Conservation (phyloP, 2,113 vertebrate genomes). For the Coptodon rendalli region DNA sequence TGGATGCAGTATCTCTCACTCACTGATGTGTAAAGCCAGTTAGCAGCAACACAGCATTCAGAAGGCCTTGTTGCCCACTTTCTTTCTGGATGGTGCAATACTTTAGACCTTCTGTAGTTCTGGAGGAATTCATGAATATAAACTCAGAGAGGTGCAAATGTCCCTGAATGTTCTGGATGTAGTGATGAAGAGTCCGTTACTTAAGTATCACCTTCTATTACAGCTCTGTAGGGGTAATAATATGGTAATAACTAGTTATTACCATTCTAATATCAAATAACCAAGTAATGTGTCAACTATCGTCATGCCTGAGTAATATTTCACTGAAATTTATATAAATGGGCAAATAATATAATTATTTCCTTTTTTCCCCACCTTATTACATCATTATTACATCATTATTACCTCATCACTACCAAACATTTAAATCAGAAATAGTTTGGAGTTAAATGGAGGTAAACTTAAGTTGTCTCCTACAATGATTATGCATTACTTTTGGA, state of each 20-base stretch:
- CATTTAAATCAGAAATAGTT: background rate
- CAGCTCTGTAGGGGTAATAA: background rate
- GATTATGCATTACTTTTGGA: background rate
- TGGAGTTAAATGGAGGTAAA: background rate
- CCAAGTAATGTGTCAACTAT: background rate
- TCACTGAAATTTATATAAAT: background rate
- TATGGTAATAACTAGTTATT: background rate
- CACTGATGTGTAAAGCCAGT: background rate
- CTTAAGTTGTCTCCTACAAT: background rate
- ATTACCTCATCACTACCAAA: background rate
- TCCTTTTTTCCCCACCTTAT: background rate
- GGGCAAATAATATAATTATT: background rate
- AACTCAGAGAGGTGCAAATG: background rate
- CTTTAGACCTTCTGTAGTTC: background rate
- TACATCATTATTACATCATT: background rate
- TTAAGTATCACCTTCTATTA: background rate
- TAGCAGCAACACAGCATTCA: background rate
- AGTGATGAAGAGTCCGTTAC: background rate
- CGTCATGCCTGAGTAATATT: background rate
- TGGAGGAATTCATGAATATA: background rate
- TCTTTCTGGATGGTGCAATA: background rate
- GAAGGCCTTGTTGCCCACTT: background rate
- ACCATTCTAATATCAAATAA: background rate
- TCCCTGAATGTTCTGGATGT: background rate
- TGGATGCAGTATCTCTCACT: background rate